Base-by-base conservation (phyloP, 2,888 invertebrate genomes). In the Laothoe populi region DNA sequence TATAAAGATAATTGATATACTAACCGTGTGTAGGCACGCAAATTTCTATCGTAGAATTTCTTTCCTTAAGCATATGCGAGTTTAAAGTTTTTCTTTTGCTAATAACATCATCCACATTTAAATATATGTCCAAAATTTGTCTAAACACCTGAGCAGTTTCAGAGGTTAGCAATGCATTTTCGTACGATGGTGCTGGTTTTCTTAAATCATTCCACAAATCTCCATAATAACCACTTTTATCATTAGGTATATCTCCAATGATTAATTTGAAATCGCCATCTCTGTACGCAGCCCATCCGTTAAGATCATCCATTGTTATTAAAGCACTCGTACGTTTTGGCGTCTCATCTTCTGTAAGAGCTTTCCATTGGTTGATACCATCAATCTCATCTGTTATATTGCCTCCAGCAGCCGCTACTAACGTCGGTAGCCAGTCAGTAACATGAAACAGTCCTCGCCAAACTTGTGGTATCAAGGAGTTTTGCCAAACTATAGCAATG, bases 381-480 rank as follows among this genome's bases (percentile, higher is more conserved):
- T 95, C 95, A n/a, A 95, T 78, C 60, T 88, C 83, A 1, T 81
- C 74, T 11, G 62, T 63, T 21, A 71, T 58, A 19, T 67, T 64
- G 1, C 80, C 81, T 46, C 84, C 84, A 59, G 83, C 83, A 19
- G 82, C 84, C 49, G 77, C 67, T 63, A 93, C 84, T 26, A 95
- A 82, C 0, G 97, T 97, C 0, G 97, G 96, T 57, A 97, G 78
- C 95, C 96, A 96, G 83, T 97, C 97, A 19, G 95, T 94, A 11
- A 97, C 94, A 78, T 97, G 96, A 65, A 97, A 94, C 63, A 96
- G 85, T 4, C 79, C 79, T 13, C 73, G 66, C 64, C 65, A 75
- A 3, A 95, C 88, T 70, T 94, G 91, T 0, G 96, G 94, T 74
- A 95, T 95, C 49, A 84, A 57, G 26, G 68, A 60, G 53, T 75